Evolutionary conservation across 2,888 invertebrate genomes (phyloP).

Genomic region (Pyralis farinalis): DNA sequence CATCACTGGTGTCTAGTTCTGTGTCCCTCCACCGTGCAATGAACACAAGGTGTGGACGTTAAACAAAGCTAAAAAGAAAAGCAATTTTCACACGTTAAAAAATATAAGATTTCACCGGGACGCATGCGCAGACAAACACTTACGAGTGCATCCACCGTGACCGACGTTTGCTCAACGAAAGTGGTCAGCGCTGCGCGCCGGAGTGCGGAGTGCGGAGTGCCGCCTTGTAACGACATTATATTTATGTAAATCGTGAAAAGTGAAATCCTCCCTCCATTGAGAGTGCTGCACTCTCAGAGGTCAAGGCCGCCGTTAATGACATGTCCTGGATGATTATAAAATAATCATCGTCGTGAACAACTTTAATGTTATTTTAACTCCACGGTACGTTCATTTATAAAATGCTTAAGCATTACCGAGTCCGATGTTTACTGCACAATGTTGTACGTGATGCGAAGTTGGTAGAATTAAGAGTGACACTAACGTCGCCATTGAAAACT

Average conservation of each 20-base stretch:
- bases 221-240: background rate
- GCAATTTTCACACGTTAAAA: constrained; percentile 18
- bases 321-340: too few relatives aligned
- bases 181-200: background rate
- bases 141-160: background rate
- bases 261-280: background rate
- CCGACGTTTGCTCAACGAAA: background rate
- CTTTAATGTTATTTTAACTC: too few relatives aligned
- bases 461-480: too few relatives aligned
- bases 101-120: constrained; percentile 11
- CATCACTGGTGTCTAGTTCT: background rate
- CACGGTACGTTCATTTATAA: too few relatives aligned
- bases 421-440: too few relatives aligned
- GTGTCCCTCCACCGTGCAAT: background rate
- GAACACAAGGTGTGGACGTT: constrained; percentile 5
- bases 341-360: too few relatives aligned
- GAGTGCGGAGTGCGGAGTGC: background rate
- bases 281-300: too few relatives aligned
- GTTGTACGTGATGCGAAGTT: too few relatives aligned
- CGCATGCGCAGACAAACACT: background rate
- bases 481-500: too few relatives aligned
- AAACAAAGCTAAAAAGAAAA: constrained; percentile 13
- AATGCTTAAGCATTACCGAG: too few relatives aligned
- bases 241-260: background rate
- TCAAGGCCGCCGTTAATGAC: too few relatives aligned